Base-by-base conservation (phyloP, 2,113 vertebrate species). In the Neomonachus schauinslandi region DNA sequence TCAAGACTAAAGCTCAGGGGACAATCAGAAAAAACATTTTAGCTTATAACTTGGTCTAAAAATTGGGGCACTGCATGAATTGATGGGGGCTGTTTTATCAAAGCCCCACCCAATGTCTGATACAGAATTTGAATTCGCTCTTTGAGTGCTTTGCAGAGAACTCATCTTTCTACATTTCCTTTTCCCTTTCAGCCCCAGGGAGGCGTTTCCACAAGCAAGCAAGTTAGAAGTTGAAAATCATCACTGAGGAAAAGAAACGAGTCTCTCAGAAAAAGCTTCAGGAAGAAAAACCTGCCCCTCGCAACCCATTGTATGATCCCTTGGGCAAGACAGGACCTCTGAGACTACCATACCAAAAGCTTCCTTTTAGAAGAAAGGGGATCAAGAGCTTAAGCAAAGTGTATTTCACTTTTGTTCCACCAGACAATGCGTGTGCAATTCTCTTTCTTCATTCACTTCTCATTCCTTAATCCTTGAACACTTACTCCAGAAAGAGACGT, bases 221-320 rank as follows among this genome's bases (percentile, higher is more conserved):
- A 16, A 77, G 85, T 39, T 0, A 2, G 39, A 94, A 81, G 83
- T 92, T 51, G 55, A 92, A 87, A 87, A 84, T 18, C 63, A 83
- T 57, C 55, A 33, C 21, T 33, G 55, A 61, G 77, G 69, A 59
- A 85, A 85, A 90, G 90, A 88, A 89, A 61, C 18, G 1, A 31
- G 12, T 74, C 22, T 87, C 59, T 76, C 33, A 36, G 93, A 67
- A 51, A 72, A 82, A 82, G 59, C 28, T 39, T 16, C 51, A 16
- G 18, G 22, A 51, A 84, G 53, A 65, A 57, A 59, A 46, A 1
- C 28, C 28, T 39, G 36, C 49, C 28, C 63, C 49, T 89, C 2
- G 0, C 1, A 26, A 33, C 1, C 18, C 1, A 0, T 5, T 0
- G 5, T 7, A 4, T 1, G 24, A 72, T 69, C 72, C 15, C 76